These are phyloP conservation scores for Mionectes macconnelli DNA, from an alignment of 2,113 vertebrate genomes.

Conservation along the genomic window DNA sequence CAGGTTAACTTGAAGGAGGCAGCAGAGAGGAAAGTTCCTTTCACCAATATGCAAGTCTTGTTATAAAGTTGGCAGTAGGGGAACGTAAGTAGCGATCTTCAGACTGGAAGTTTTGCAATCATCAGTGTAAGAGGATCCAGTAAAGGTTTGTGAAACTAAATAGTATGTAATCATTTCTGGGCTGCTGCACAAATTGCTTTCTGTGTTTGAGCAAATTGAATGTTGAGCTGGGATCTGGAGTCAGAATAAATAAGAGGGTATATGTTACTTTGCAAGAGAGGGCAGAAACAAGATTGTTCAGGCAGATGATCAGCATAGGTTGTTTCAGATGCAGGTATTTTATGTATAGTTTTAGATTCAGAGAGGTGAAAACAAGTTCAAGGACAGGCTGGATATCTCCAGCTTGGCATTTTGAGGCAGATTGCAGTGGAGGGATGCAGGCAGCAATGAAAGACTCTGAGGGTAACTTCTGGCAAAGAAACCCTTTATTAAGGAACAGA, in stretches of 20 bases:
- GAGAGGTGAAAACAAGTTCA: not conserved
- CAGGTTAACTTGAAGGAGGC: not conserved
- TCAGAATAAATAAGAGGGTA: not conserved
- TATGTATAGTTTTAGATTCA: not conserved
- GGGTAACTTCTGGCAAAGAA: not conserved
- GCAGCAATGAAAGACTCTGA: not conserved
- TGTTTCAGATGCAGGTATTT: not conserved
- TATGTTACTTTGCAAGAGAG: not conserved
- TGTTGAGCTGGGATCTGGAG: not conserved
- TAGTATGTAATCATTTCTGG: not conserved
- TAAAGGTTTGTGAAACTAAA: not conserved
- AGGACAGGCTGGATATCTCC: not conserved
- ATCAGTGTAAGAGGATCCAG: not conserved
- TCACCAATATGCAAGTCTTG: not conserved
- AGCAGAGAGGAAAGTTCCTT: not conserved
- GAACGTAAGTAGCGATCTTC: accelerated
- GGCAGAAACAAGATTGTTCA: not conserved
- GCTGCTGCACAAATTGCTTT: not conserved
- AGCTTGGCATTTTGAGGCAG: not conserved
- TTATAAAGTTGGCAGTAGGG: not conserved
- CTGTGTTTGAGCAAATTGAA: not conserved
- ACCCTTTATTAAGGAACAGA: not conserved
- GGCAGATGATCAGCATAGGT: not conserved
- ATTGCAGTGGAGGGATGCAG: not conserved
- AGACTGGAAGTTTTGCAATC: not conserved